Percentiles rank a stretch among this genome's conserved stretches.
phyloP scores from a whole-genome alignment of 2,888 invertebrate species.

The Koerneria pararmatus region DNA sequence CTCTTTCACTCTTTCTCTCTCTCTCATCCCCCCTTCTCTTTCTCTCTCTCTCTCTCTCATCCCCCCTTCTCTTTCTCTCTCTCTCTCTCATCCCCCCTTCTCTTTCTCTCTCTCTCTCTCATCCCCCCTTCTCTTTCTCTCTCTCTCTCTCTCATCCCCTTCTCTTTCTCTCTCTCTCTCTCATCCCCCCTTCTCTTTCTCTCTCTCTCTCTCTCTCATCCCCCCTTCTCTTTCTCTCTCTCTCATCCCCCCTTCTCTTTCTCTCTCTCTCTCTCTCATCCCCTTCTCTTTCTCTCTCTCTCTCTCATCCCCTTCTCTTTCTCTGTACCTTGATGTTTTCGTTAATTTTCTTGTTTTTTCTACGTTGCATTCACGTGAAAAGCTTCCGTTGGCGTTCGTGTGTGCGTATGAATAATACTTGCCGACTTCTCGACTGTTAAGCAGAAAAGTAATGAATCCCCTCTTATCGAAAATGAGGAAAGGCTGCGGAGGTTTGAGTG shows the following conservation, averaged over 20 bases:
- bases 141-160: background rate
- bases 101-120: background rate
- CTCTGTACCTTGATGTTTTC: no score
- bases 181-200: slow-evolving; percentile 12
- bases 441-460: no score
- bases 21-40: slow-evolving; percentile 36
- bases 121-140: background rate
- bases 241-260: background rate
- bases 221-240: background rate
- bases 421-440: no score
- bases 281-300: background rate
- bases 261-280: background rate
- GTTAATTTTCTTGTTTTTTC: no score
- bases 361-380: no score
- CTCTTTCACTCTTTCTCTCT: background rate
- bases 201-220: slow-evolving; percentile 20
- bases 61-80: slow-evolving; percentile 18
- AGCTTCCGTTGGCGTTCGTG: no score
- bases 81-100: background rate
- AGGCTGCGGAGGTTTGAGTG: no score
- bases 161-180: background rate
- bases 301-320: background rate
- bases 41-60: slow-evolving; percentile 25
- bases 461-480: no score
- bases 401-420: no score